Conservation (phyloP, 2,797 vertebrate genomes). For the Scleropages formosus region DNA sequence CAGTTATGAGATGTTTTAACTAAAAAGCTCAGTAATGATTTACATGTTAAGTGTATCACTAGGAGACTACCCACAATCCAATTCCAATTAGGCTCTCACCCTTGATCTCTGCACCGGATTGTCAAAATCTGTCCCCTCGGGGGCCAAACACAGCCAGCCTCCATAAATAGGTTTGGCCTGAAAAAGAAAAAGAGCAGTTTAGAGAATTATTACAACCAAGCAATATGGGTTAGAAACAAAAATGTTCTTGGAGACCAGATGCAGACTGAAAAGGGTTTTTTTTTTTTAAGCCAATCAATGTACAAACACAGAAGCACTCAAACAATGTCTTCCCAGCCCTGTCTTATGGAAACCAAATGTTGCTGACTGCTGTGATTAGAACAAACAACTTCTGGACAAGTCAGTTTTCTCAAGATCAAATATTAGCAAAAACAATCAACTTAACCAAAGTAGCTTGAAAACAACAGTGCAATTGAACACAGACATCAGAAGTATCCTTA, state of each 20-base stretch:
- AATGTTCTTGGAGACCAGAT: constrained; percentile 52
- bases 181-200: constrained; percentile 55
- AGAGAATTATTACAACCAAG: constrained; percentile 60
- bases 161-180: constrained; percentile 83
- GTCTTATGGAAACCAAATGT: neutral
- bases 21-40: no score
- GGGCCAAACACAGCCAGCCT: constrained; percentile 80
- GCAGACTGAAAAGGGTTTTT: constrained; percentile 39
- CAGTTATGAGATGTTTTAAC: no score
- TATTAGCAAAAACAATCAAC: neutral
- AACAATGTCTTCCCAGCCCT: constrained; percentile 9
- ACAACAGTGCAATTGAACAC: no score
- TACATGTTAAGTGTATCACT: neutral
- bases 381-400: neutral
- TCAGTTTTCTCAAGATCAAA: neutral
- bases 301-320: constrained; percentile 11
- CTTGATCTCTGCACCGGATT: constrained; percentile 81
- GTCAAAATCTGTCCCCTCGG: constrained; percentile 80
- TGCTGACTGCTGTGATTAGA: neutral
- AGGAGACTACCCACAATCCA: neutral
- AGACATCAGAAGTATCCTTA: no score
- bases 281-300: neutral
- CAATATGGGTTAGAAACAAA: constrained; percentile 26
- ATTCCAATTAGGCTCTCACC: constrained; percentile 57
- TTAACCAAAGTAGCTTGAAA: neutral